Conservation (phyloP, 1,140 invertebrate genomes). For the Spodoptera frugiperda region DNA sequence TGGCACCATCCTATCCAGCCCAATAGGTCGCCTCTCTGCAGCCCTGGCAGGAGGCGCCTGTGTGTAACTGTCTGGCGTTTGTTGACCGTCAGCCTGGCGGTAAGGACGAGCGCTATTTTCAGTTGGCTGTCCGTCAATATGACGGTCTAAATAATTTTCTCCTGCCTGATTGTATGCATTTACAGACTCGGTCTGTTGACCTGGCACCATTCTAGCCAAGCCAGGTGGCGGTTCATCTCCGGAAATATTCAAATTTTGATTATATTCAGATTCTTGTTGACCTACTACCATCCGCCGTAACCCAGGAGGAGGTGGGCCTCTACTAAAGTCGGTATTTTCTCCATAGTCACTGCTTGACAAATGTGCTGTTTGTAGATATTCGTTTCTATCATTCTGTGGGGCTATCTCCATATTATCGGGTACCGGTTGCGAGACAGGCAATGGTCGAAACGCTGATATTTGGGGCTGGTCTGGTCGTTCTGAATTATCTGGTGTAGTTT, state of each 20-base stretch:
- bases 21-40: constrained; percentile 74
- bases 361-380: constrained; percentile 91
- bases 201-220: constrained; percentile 87
- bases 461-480: constrained; percentile 87
- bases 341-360: constrained; percentile 87
- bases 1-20: constrained; percentile 83
- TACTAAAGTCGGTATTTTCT: constrained; percentile 82
- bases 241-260: constrained; percentile 82
- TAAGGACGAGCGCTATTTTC: constrained; percentile 73
- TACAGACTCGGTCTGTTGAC: constrained; percentile 79
- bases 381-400: constrained; percentile 89
- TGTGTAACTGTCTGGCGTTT: constrained; percentile 74
- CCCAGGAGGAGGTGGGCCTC: constrained; percentile 87
- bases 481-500: constrained; percentile 89
- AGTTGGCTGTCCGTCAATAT: constrained; percentile 80
- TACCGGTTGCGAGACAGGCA: constrained; percentile 66
- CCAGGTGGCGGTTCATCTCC: constrained; percentile 86
- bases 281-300: constrained; percentile 88
- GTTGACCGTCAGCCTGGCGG: constrained; percentile 81
- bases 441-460: constrained; percentile 64
- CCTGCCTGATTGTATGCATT: constrained; percentile 74
- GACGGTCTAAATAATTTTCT: constrained; percentile 81
- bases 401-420: constrained; percentile 88
- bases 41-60: constrained; percentile 63
- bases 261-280: constrained; percentile 87